Base-by-base conservation (phyloP, 2,797 vertebrate genomes). In the Aythya fuligula region DNA sequence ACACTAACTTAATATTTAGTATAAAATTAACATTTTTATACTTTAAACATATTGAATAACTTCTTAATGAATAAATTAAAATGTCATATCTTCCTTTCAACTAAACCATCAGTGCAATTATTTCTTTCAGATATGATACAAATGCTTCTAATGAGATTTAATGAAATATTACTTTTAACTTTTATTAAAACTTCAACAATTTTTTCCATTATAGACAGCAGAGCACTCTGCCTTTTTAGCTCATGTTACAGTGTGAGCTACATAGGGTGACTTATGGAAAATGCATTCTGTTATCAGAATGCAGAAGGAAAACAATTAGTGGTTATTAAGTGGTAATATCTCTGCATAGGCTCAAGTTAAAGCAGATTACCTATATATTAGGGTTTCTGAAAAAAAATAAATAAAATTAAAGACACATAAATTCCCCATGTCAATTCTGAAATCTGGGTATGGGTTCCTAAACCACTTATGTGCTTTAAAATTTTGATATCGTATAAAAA, bases 11-110 rank as follows among this genome's bases (percentile, higher is more conserved):
- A 64, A 74, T 64, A 60, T 83, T 94, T 85, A 69, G 51, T 79
- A 82, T 75, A 67, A 90, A 94, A 94, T 86, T 49, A 89, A 72
- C 21, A 18, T 13, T 90, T 89, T 85, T 77, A 30, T 81, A 53
- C 14, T 67, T 92, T 67, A 71, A 71, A 38, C 28, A 66, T 49
- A 13, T 90, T 77, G 62, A 62, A n/a, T 81, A 28, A 43, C 41
- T 79, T 86, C 25, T 47, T 61, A 89, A 30, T 39, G 32, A 79
- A 65, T 77, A 66, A 84, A 87, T 12, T 12, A 66, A 84, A 89
- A 85, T 43, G 19, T 67, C 8, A 19, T 51, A 34, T 80, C 88
- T 86, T 70, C 19, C 13, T 67, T 93, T 65, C 56, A 15, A 27
- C 82, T 69, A 91, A 86, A 30, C 9, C 19, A 70, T 18, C 8